phyloP scores from a whole-genome alignment of 1,140 invertebrate species.

The Venturia canescens region DNA sequence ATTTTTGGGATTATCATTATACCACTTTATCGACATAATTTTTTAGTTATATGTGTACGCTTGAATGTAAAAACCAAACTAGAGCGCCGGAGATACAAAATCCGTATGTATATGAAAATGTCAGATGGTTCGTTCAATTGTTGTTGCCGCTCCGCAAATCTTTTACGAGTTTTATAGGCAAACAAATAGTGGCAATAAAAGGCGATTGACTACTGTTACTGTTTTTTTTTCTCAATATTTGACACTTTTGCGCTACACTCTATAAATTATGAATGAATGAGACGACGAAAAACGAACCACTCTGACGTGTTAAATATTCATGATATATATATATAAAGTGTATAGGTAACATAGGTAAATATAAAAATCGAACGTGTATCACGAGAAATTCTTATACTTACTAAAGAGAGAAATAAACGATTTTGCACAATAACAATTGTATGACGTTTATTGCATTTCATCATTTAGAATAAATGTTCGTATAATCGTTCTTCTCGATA shows the following conservation, averaged over 20 bases:
- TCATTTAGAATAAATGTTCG: background rate
- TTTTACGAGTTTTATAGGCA: too few species aligned
- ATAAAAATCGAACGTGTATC: conserved; percentile 19
- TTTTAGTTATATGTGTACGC: conserved; percentile 1
- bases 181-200: too few species aligned
- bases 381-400: conserved; percentile 57
- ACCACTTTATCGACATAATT: conserved; percentile 7
- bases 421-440: conserved; percentile 65
- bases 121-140: too few species aligned
- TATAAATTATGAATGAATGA: too few species aligned
- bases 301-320: background rate
- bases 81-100: conserved; percentile 31
- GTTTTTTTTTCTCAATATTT: too few species aligned
- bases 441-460: conserved; percentile 35
- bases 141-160: too few species aligned
- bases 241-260: background rate
- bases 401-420: conserved; percentile 65
- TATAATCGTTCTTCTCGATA: conserved; percentile 10
- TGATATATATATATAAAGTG: conserved; percentile 46
- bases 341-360: conserved; percentile 29
- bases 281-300: too few species aligned
- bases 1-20: too few species aligned
- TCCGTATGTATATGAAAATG: background rate
- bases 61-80: background rate
- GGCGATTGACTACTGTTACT: too few species aligned